Evolutionary conservation across 2,888 invertebrate genomes (phyloP), one percentile per base, ranked within the genome.

Genomic region (Matsumyia berberina): DNA sequence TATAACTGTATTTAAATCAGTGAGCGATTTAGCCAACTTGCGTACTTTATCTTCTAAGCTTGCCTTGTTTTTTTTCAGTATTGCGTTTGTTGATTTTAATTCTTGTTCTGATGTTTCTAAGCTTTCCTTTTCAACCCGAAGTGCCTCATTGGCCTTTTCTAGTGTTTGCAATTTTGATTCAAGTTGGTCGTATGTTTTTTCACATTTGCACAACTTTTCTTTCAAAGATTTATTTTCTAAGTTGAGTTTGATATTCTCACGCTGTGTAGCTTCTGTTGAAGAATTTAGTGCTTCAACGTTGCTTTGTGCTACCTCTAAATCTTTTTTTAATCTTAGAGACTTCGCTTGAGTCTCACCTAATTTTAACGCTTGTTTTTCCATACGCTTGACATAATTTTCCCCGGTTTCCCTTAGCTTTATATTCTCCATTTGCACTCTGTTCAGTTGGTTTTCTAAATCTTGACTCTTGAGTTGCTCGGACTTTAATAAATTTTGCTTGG

Each of bases 271-370:
- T 35, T 88, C 88, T 0, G 78, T 29, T 0, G 79, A 73, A 8
- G 39, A 39, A 19, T 86, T 78, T 29, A 86, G 24, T 0, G 64
- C 42, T 37, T 88, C 87, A 5, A 87, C 29, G 2, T 58, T 60
- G 17, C 73, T 87, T n/a, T 60, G 67, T 1, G 88, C 66, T 44
- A 81, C 78, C 5, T 89, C 88, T 55, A 86, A 81, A 11, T 89
- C 89, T 15, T 88, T 88, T 66, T 88, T 88, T 0, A 88, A 58
- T 74, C 87, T 88, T 4, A 86, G 37, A 46, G 86, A 74, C 5
- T 70, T 87, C 5, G 88, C 89, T 49, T 89, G 89, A 0, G 85
- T 53, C n/a, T 89, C 89, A 0, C 89, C 89, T 7, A 89, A 67
- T 64, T 88, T 88, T 0, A 89, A 55, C 5, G 89, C 88, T 29